These are phyloP conservation scores for Halcyon badia DNA, from an alignment of 2,797 vertebrate genomes.

Conservation along the genomic window DNA sequence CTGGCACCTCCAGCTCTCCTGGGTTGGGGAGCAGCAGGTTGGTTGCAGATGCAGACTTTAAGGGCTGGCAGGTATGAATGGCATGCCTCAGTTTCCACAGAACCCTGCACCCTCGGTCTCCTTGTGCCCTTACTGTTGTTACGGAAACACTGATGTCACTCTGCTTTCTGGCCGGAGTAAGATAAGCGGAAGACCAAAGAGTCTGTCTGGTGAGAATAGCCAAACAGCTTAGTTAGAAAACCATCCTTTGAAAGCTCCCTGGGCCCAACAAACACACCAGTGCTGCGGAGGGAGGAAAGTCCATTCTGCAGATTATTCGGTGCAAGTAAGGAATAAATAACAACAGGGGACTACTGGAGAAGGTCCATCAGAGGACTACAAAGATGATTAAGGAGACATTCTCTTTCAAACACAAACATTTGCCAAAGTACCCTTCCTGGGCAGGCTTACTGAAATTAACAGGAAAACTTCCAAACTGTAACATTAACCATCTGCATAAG, in stretches of 20 bases:
- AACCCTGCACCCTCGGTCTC: neutral
- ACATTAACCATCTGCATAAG: neutral
- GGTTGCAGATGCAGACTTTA: neutral
- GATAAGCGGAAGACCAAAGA: conserved; percentile 56
- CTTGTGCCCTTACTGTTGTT: conserved; percentile 18
- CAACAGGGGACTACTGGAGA: neutral
- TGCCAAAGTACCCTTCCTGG: fast-evolving
- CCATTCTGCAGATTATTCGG: neutral
- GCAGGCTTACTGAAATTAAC: neutral
- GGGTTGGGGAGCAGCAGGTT: neutral
- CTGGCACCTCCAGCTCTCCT: neutral
- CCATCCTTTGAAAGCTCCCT: conserved; percentile 39
- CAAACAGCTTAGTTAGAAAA: conserved; percentile 19
- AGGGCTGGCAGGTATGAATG: neutral
- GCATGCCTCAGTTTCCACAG: neutral
- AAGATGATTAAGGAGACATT: neutral
- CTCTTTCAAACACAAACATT: neutral
- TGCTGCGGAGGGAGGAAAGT: conserved; percentile 46
- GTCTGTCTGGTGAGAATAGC: conserved; percentile 43
- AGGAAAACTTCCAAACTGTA: neutral
- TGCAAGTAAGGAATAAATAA: neutral
- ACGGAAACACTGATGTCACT: conserved; percentile 48
- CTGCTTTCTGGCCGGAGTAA: conserved; percentile 44
- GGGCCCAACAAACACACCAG: neutral
- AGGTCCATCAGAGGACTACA: neutral